These are phyloP conservation scores for Oxyruncus cristatus DNA, from an alignment of 2,113 vertebrate genomes.

Conservation along the genomic window DNA sequence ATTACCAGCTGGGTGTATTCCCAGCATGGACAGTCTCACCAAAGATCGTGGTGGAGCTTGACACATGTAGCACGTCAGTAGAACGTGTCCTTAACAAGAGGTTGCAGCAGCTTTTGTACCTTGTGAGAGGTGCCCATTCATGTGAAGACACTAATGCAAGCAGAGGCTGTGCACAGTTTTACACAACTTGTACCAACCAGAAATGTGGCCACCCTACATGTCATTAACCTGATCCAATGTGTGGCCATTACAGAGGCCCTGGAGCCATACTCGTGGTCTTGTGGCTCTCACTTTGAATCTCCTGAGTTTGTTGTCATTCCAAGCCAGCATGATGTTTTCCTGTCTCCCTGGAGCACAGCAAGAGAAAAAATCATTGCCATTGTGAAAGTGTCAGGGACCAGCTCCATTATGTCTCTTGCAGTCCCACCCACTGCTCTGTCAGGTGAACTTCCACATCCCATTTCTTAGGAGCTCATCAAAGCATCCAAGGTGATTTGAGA, in stretches of 20 bases:
- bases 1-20: not conserved
- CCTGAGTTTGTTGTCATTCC: not conserved
- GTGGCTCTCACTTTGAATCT: not conserved
- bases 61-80: rapidly evolving
- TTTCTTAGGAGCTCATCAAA: not conserved
- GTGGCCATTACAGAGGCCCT: not conserved
- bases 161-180: not conserved
- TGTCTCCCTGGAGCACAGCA: not conserved
- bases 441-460: not conserved
- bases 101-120: not conserved
- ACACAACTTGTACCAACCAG: not conserved
- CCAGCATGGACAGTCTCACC: not conserved
- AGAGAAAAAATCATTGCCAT: not conserved
- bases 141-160: not conserved
- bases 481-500: not conserved
- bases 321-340: not conserved
- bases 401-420: not conserved
- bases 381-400: not conserved
- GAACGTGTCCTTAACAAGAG: not conserved
- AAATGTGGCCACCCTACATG: not conserved
- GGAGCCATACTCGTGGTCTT: not conserved
- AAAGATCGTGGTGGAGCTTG: rapidly evolving
- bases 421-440: not conserved
- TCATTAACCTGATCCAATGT: not conserved
- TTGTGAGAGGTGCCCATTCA: not conserved